Evolutionary conservation across 2,113 vertebrate species (phyloP).

Genomic region (Heptranchias perlo): DNA sequence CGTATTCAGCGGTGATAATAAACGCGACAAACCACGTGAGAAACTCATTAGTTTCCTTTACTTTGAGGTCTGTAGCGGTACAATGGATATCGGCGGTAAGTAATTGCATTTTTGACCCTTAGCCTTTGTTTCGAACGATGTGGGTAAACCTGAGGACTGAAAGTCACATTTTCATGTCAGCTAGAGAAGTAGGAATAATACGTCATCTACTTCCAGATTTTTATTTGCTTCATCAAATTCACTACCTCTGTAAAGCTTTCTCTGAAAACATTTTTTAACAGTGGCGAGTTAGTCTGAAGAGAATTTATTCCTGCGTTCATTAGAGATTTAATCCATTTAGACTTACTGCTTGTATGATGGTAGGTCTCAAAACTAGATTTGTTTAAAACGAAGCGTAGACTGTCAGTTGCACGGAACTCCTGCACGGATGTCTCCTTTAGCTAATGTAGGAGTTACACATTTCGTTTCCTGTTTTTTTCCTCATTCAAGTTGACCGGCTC

Average conservation of each 20-base stretch:
- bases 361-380: background rate
- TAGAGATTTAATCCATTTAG: background rate
- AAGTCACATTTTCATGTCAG: background rate
- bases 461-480: background rate
- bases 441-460: background rate
- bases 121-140: background rate
- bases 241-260: background rate
- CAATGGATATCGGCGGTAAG: background rate
- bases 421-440: background rate
- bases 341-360: no score
- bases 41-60: background rate
- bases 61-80: background rate
- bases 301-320: background rate
- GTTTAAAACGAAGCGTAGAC: background rate
- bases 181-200: background rate
- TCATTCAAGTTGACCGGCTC: background rate
- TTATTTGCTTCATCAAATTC: background rate
- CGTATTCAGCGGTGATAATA: background rate
- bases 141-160: background rate
- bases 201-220: background rate
- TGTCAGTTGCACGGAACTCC: background rate
- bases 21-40: background rate
- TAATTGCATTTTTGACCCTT: background rate
- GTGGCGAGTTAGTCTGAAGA: background rate
- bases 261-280: no score